phyloP scores from a whole-genome alignment of 2,113 vertebrate genomes.

The Octodon degus region DNA sequence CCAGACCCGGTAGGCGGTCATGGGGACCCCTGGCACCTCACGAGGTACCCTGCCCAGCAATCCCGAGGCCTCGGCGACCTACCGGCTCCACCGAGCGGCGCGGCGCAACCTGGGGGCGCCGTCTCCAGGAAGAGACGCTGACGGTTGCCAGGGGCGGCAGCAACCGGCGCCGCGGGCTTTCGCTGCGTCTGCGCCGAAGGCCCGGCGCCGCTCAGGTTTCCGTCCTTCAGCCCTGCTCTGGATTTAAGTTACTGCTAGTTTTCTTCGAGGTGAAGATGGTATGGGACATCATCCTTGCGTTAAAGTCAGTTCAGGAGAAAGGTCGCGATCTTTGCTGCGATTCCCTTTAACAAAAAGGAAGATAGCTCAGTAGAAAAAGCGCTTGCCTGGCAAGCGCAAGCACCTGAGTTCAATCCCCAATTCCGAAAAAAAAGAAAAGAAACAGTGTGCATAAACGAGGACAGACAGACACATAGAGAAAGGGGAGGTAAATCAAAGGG shows the following conservation, averaged over 20 bases:
- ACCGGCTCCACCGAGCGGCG: neutral
- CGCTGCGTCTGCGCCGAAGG: neutral
- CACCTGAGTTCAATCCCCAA: too few relatives aligned
- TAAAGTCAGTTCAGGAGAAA: conserved; percentile 13
- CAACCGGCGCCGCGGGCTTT: neutral
- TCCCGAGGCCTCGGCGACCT: conserved; percentile 20
- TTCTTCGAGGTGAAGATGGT: neutral
- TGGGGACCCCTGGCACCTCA: neutral
- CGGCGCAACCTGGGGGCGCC: rapidly evolving
- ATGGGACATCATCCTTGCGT: neutral
- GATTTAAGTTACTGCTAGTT: neutral
- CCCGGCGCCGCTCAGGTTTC: neutral
- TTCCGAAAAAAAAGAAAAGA: too few relatives aligned
- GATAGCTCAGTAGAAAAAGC: too few relatives aligned
- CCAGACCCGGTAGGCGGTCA: neutral
- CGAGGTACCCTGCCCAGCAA: neutral
- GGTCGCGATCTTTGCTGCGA: neutral
- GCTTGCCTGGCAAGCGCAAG: too few relatives aligned
- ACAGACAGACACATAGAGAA: neutral
- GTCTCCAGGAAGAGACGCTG: conserved; percentile 56
- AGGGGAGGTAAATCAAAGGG: neutral
- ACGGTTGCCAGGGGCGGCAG: conserved; percentile 76
- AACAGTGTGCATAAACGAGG: neutral
- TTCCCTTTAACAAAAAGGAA: neutral
- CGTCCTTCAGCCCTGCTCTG: neutral